A percentile compares a stretch with the other conserved stretches of the same genome.
phyloP scores from a whole-genome alignment of 2,113 vertebrate genomes.

The Neogobius melanostomus region DNA sequence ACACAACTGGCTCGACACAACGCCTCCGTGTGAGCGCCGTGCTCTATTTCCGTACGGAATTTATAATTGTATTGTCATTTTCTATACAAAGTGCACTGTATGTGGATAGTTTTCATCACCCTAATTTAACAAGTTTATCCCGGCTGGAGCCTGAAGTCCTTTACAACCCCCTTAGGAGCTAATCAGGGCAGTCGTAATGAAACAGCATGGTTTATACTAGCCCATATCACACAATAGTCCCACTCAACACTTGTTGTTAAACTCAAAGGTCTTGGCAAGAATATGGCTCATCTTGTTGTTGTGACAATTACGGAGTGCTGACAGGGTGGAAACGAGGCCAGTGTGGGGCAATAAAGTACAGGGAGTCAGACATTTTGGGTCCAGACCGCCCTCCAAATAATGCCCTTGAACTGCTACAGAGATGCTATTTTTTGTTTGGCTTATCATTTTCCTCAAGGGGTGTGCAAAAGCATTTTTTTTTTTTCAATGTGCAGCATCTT shows the following conservation, averaged over 20 bases:
- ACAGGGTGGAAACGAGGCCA: constrained; percentile 24
- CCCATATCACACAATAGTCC: constrained; percentile 56
- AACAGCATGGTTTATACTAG: constrained; percentile 62
- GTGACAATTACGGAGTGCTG: constrained; percentile 35
- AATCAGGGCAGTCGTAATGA: constrained; percentile 68
- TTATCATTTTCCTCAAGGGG: neutral
- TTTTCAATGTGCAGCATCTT: neutral
- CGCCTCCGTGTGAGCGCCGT: constrained; percentile 23
- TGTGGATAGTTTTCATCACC: constrained; percentile 50
- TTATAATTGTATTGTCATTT: constrained; percentile 44
- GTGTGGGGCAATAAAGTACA: constrained; percentile 28
- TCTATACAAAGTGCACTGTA: constrained; percentile 25
- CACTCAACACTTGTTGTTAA: constrained; percentile 49
- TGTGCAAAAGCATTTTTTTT: neutral
- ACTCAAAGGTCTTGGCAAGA: constrained; percentile 54
- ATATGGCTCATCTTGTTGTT: constrained; percentile 45
- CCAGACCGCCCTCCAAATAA: constrained; percentile 5
- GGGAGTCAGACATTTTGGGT: constrained; percentile 13
- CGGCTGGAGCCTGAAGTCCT: constrained; percentile 44
- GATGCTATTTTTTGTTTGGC: constrained; percentile 35
- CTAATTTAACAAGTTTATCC: constrained; percentile 55
- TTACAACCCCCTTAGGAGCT: constrained; percentile 64
- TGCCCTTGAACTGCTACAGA: constrained; percentile 45
- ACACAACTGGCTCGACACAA: constrained; percentile 52
- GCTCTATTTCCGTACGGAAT: constrained; percentile 32